Evolutionary conservation across 2,113 vertebrate species (phyloP).

Genomic region (Galemys pyrenaicus): DNA sequence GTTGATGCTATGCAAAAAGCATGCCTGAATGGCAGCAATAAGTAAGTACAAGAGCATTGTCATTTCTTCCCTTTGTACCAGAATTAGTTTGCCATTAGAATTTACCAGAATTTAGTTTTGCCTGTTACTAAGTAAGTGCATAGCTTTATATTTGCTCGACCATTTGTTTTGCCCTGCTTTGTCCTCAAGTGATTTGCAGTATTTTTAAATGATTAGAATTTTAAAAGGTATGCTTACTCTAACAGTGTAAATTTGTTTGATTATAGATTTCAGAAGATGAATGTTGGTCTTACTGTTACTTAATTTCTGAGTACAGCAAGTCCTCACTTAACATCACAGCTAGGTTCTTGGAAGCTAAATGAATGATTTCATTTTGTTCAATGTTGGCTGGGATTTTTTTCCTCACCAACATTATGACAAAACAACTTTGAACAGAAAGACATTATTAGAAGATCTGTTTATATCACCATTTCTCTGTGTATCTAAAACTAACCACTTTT

Average conservation of each 20-base stretch:
- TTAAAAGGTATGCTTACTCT: not conserved
- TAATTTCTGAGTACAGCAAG: not conserved
- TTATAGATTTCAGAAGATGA: not conserved
- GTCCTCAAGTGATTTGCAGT: not conserved
- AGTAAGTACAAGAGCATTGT: conserved; percentile 85
- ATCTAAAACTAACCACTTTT: not conserved
- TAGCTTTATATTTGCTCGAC: not conserved
- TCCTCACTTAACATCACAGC: not conserved
- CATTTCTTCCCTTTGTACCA: not conserved
- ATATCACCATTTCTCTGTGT: not conserved
- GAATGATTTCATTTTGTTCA: not conserved
- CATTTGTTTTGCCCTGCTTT: not conserved
- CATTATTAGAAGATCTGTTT: too few species aligned
- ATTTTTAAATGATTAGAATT: not conserved
- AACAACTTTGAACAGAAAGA: too few species aligned
- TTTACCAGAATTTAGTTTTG: not conserved
- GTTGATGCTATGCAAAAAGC: conserved; percentile 98
- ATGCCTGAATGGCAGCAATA: conserved; percentile 93
- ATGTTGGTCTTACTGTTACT: not conserved
- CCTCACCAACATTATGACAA: not conserved
- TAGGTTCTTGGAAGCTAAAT: not conserved
- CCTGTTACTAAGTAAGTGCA: not conserved
- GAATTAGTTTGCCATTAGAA: too few species aligned
- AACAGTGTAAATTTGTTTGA: not conserved
- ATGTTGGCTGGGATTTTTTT: not conserved